These are phyloP conservation scores for Nyctereutes procyonoides DNA, from an alignment of 2,113 vertebrate genomes.

Conservation along the genomic window DNA sequence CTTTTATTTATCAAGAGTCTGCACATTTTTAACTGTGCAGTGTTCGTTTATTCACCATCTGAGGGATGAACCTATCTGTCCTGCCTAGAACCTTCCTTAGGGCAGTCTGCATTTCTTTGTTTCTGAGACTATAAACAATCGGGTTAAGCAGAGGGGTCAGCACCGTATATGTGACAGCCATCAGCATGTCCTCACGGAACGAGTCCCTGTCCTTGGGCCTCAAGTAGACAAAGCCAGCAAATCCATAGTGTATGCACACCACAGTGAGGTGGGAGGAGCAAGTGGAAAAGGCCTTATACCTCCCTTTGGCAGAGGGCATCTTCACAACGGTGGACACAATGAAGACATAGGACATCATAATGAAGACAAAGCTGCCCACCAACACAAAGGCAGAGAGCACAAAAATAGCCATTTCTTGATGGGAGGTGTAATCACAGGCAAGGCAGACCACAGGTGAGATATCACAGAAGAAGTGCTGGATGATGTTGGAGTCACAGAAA, in stretches of 20 bases:
- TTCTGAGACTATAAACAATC: conserved; percentile 77
- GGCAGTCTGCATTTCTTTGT: conserved; percentile 69
- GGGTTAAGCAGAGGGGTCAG: conserved; percentile 78
- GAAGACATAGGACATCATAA: conserved; percentile 69
- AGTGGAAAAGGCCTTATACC: conserved; percentile 61
- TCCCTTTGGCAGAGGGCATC: conserved; percentile 46
- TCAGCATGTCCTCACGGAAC: conserved; percentile 38
- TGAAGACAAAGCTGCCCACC: conserved; percentile 64
- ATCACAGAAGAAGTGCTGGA: conserved; percentile 67
- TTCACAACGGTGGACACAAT: conserved; percentile 44
- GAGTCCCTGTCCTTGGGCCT: conserved; percentile 54
- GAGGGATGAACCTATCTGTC: not conserved
- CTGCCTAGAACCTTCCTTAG: conserved; percentile 38
- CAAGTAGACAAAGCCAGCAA: conserved; percentile 63
- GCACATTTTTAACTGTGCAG: not conserved
- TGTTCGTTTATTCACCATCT: not conserved
- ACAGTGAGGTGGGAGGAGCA: conserved; percentile 66
- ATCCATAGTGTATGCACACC: conserved; percentile 72
- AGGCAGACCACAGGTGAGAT: conserved; percentile 51
- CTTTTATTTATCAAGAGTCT: not conserved
- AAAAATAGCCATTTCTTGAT: conserved; percentile 42
- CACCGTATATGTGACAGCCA: conserved; percentile 72
- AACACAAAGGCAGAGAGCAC: conserved; percentile 46
- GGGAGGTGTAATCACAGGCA: conserved; percentile 52
- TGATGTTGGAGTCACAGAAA: conserved; percentile 46